Evolutionary conservation across 1,140 invertebrate species (phyloP).

Genomic region (Vollenhovia emeryi): DNA sequence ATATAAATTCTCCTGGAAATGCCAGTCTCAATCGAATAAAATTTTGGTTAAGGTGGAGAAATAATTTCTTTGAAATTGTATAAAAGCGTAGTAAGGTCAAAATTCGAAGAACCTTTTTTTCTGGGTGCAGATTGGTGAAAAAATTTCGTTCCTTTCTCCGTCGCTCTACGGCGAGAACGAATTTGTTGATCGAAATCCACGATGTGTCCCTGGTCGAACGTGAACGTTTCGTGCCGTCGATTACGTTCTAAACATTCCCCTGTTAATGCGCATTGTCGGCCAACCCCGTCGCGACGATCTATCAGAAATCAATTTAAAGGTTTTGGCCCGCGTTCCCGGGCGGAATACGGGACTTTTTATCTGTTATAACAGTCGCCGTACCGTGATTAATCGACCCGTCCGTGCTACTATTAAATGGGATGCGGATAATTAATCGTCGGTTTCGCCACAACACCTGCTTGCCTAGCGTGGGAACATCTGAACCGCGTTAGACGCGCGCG

Average conservation of each 20-base stretch:
- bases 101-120: too few species aligned
- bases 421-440: conserved; percentile 60
- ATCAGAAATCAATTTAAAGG: conserved; percentile 43
- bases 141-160: background rate
- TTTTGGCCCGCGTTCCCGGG: conserved; percentile 9
- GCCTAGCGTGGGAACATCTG: conserved; percentile 55
- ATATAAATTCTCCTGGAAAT: too few species aligned
- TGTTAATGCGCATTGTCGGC: background rate
- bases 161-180: background rate
- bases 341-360: conserved; percentile 36
- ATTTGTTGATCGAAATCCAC: background rate
- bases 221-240: too few species aligned
- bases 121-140: background rate
- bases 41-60: too few species aligned
- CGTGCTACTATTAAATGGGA: conserved; percentile 58
- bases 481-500: conserved; percentile 47
- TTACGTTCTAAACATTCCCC: too few species aligned
- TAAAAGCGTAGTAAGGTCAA: too few species aligned
- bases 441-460: conserved; percentile 56
- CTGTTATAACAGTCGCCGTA: conserved; percentile 49
- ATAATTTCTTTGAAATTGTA: too few species aligned
- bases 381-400: conserved; percentile 52
- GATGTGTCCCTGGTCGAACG: background rate
- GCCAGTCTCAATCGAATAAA: too few species aligned
- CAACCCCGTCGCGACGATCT: background rate